Evolutionary conservation across 2,113 vertebrate genomes (phyloP).

Genomic region (Bos taurus): ARS-UCD2.0 NC_037336.1:49119001-49119500

Average conservation of each 20-base stretch:
- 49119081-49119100: background rate
- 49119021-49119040: background rate
- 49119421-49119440: slow-evolving; percentile 83
- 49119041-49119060: background rate
- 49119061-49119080: background rate
- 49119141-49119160: background rate
- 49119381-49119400: slow-evolving; percentile 89
- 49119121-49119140: background rate
- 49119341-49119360: slow-evolving; percentile 85
- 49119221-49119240: background rate
- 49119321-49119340: slow-evolving; percentile 91
- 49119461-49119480: slow-evolving; percentile 96
- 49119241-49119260: slow-evolving; percentile 22
- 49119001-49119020: background rate
- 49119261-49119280: background rate
- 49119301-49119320: slow-evolving; percentile 12
- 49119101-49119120: slow-evolving; percentile 1
- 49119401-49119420: slow-evolving; percentile 87
- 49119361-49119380: slow-evolving; percentile 92
- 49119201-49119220: slow-evolving; percentile 20
- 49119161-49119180: background rate
- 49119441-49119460: slow-evolving; percentile 90
- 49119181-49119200: background rate
- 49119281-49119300: slow-evolving; percentile 16
- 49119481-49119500: background rate